Evolutionary conservation across 2,888 invertebrate genomes (phyloP).

Genomic region (Oxycera nigricornis): DNA sequence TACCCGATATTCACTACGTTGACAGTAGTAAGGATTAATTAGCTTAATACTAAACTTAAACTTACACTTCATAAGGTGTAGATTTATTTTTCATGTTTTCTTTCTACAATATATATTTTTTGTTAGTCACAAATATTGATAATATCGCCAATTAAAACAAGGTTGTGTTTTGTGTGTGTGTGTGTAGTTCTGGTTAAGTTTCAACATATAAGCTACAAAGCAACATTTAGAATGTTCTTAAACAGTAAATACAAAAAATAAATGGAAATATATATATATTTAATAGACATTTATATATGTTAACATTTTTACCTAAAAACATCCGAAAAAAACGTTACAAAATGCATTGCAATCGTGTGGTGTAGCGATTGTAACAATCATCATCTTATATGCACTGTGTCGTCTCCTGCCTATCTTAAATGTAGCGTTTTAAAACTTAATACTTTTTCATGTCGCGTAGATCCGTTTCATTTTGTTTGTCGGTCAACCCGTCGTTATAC

Average conservation of each 20-base stretch:
- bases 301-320: not conserved
- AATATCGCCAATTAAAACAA: not conserved
- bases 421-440: too few species aligned
- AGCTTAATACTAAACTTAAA: not conserved
- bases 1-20: not conserved
- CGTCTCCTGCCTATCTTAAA: too few species aligned
- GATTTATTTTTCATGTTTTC: not conserved
- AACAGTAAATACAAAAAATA: slow-evolving; percentile 26
- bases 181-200: not conserved
- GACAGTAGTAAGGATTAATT: not conserved
- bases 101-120: not conserved
- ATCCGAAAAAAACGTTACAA: not conserved
- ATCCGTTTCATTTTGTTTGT: slow-evolving; percentile 32
- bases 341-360: not conserved
- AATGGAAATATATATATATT: slow-evolving; percentile 22
- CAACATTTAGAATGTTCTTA: slow-evolving; percentile 15
- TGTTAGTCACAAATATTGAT: not conserved
- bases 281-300: not conserved
- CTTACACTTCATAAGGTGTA: not conserved
- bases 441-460: slow-evolving; percentile 37
- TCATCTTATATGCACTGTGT: too few species aligned
- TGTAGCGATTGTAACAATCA: too few species aligned
- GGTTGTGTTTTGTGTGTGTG: not conserved
- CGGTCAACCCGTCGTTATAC: not conserved
- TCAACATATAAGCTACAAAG: slow-evolving; percentile 25